Percentiles rank a stretch among this genome's conserved stretches.
phyloP scores from a whole-genome alignment of 2,888 invertebrate species.

The Volucella inanis region DNA sequence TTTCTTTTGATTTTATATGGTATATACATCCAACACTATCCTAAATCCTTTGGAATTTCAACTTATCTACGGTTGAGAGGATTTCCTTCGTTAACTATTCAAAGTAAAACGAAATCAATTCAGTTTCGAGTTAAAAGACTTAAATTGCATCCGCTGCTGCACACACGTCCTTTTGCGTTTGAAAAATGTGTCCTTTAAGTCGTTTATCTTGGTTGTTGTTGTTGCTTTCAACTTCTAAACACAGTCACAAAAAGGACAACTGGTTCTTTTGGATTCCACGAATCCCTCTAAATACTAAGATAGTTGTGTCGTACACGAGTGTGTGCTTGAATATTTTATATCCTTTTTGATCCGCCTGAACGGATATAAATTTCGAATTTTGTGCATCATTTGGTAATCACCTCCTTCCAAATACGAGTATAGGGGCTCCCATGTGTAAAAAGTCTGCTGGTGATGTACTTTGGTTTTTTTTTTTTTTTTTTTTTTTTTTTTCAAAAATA shows the following conservation, averaged over 20 bases:
- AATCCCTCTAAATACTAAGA: background rate
- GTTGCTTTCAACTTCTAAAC: conserved; percentile 16
- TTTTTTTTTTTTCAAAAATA: background rate
- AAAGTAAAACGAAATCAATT: conserved; percentile 71
- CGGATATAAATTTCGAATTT: conserved; percentile 64
- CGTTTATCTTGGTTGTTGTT: conserved; percentile 7
- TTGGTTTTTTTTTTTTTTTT: conserved; percentile 24
- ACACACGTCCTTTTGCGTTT: conserved; percentile 15
- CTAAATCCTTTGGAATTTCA: conserved; percentile 58
- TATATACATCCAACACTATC: conserved; percentile 8
- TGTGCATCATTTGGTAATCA: conserved; percentile 67
- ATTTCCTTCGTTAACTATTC: conserved; percentile 57
- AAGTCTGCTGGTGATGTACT: conserved; percentile 4
- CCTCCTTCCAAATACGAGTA: conserved; percentile 3
- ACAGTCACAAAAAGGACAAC: conserved; percentile 29
- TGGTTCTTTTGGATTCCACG: background rate
- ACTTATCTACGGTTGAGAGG: conserved; percentile 50
- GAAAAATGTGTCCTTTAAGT: conserved; percentile 8
- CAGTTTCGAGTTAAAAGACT: conserved; percentile 53
- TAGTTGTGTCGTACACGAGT: background rate
- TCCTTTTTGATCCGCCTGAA: conserved; percentile 57
- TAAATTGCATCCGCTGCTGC: conserved; percentile 44
- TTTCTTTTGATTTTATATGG: background rate
- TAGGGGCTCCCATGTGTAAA: background rate
- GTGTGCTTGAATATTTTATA: conserved; percentile 54